A percentile compares a stretch with the other conserved stretches of the same genome.
These are phyloP conservation scores for Lonchura striata DNA, from an alignment of 2,113 vertebrate species.

Conservation along the genomic window DNA sequence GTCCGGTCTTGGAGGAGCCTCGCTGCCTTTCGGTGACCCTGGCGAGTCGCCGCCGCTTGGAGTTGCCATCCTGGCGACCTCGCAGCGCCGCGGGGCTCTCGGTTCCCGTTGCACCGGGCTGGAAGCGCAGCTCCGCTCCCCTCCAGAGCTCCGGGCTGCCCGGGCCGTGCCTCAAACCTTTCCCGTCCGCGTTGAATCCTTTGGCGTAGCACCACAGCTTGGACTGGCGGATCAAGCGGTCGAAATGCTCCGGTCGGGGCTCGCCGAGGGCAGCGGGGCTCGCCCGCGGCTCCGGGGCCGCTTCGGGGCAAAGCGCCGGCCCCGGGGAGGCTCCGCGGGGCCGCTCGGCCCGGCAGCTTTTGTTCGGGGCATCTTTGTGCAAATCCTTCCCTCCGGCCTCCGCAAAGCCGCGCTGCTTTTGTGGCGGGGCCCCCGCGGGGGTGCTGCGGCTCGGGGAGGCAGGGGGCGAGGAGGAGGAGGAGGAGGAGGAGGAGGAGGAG, in stretches of 20 bases:
- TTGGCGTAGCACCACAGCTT: slow-evolving; percentile 81
- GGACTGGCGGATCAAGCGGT: slow-evolving; percentile 74
- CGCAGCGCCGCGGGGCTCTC: neutral
- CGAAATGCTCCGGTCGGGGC: slow-evolving; percentile 70
- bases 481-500: neutral
- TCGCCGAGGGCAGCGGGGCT: neutral
- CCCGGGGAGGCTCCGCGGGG: neutral
- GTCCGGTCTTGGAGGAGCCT: neutral
- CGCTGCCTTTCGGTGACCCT: neutral
- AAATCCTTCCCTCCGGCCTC: slow-evolving; percentile 29
- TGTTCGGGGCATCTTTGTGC: slow-evolving; percentile 48
- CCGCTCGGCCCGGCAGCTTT: neutral
- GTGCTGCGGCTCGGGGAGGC: slow-evolving; percentile 4
- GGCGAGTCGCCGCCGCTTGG: slow-evolving; percentile 51
- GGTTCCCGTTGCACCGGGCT: neutral
- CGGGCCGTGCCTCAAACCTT: slow-evolving; percentile 44
- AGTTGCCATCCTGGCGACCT: neutral
- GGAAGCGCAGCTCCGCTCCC: neutral
- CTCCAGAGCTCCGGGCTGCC: neutral
- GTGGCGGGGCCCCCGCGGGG: slow-evolving; percentile 1
- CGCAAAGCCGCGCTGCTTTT: neutral
- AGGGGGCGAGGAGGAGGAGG: neutral
- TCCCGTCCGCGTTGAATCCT: slow-evolving; percentile 74
- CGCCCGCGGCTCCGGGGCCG: neutral
- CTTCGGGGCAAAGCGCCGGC: neutral